Evolutionary conservation across 1,140 invertebrate genomes (phyloP).

Genomic region (Lysiphlebus fabarum): DNA sequence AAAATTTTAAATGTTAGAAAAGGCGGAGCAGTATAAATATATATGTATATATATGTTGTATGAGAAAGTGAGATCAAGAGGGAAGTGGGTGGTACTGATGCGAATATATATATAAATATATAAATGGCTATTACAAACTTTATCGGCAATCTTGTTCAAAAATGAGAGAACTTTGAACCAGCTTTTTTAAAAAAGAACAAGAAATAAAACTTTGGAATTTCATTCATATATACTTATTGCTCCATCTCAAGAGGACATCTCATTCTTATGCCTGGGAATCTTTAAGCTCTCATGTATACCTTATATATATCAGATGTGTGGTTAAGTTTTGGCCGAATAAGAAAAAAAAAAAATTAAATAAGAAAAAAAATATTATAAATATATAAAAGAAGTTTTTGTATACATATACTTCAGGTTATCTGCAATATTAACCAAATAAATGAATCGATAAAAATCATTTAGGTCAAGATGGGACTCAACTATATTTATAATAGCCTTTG

Average conservation of each 20-base stretch:
- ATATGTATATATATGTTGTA: too few relatives aligned
- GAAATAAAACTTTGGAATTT: conserved; percentile 34
- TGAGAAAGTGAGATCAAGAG: conserved; percentile 15
- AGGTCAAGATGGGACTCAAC: too few relatives aligned
- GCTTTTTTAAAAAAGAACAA: not conserved
- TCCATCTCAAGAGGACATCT: conserved; percentile 42
- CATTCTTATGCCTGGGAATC: conserved; percentile 16
- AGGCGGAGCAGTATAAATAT: conserved; percentile 21
- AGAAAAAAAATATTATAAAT: too few relatives aligned
- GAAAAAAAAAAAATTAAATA: conserved; percentile 8
- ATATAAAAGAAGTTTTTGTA: too few relatives aligned
- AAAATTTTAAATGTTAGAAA: conserved; percentile 6
- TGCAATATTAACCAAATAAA: too few relatives aligned
- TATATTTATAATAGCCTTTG: too few relatives aligned
- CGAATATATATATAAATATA: too few relatives aligned
- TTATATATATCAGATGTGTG: conserved; percentile 32
- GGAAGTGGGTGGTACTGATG: conserved; percentile 41
- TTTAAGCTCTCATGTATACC: conserved; percentile 20
- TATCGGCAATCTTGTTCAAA: conserved; percentile 42
- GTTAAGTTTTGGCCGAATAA: conserved; percentile 33
- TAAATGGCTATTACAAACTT: conserved; percentile 36
- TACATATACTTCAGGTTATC: too few relatives aligned
- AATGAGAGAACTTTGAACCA: conserved; percentile 22
- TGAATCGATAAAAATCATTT: too few relatives aligned
- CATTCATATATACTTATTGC: conserved; percentile 39